phyloP scores from a whole-genome alignment of 2,113 vertebrate species.

The Loxodonta africana region DNA sequence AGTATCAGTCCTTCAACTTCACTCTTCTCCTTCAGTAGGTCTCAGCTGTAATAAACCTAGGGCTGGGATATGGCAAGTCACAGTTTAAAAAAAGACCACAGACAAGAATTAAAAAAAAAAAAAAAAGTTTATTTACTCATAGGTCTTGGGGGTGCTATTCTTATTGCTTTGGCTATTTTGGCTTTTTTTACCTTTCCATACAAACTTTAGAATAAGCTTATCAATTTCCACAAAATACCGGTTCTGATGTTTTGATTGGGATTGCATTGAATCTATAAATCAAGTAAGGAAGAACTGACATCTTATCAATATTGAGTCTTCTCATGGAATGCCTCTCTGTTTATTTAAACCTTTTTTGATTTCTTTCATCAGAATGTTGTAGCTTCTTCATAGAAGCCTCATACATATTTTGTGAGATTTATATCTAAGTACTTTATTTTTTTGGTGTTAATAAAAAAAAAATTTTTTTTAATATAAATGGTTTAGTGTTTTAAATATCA shows the following conservation, averaged over 20 bases:
- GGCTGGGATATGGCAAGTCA: background rate
- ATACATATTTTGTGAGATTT: background rate
- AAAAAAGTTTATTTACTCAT: background rate
- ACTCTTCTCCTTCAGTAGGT: background rate
- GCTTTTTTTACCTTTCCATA: too few species aligned
- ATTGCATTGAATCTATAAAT: too few species aligned
- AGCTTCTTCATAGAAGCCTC: background rate
- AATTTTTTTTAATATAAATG: background rate
- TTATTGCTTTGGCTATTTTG: background rate
- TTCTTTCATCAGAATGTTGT: background rate
- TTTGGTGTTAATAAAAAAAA: background rate
- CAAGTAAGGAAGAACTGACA: too few species aligned
- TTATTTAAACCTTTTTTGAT: background rate
- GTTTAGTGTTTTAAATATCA: background rate
- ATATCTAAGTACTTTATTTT: background rate
- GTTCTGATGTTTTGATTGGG: too few species aligned
- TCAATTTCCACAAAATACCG: too few species aligned
- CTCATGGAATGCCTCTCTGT: background rate
- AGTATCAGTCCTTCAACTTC: background rate
- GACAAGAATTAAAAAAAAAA: background rate
- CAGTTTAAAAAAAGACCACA: background rate
- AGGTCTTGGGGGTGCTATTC: background rate
- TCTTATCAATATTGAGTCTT: background rate
- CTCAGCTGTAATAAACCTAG: background rate
- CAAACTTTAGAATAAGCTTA: too few species aligned